Percentiles rank a stretch among this genome's conserved stretches.
Conservation (phyloP, 1,140 invertebrate species). For the Eumaeus atala region DNA sequence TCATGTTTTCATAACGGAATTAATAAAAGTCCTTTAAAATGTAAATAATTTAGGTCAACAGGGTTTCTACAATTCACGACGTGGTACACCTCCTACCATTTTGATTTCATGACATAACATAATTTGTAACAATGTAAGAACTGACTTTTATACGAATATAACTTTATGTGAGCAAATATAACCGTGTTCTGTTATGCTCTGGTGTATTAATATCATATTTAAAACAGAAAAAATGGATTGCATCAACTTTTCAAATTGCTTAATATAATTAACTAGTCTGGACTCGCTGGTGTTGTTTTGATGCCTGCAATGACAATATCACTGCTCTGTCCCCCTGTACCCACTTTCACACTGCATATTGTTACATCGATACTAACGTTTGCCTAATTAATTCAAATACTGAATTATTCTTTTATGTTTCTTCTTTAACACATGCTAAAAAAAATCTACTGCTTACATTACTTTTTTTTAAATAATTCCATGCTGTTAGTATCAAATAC, state of each 20-base stretch:
- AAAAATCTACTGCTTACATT: no score
- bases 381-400: no score
- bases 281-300: no score
- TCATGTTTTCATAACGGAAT: constrained; percentile 12
- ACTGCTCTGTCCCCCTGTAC: no score
- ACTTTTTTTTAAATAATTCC: not conserved
- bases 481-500: constrained; percentile 2
- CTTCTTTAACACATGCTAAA: no score
- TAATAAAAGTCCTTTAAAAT: constrained; percentile 22
- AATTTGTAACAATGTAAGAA: constrained; percentile 22
- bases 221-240: no score
- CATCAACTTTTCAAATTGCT: no score
- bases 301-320: no score
- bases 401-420: no score
- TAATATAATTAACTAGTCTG: no score
- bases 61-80: constrained; percentile 32
- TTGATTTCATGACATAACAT: constrained; percentile 19
- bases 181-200: not conserved
- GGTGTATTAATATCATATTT: not conserved
- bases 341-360: no score
- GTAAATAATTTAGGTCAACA: constrained; percentile 38
- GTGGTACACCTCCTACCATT: constrained; percentile 20
- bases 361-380: no score
- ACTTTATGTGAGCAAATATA: constrained; percentile 18
- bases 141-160: constrained; percentile 26